Conservation (phyloP, 2,797 vertebrate species). For the Parauchenoglanis punctatus region DNA sequence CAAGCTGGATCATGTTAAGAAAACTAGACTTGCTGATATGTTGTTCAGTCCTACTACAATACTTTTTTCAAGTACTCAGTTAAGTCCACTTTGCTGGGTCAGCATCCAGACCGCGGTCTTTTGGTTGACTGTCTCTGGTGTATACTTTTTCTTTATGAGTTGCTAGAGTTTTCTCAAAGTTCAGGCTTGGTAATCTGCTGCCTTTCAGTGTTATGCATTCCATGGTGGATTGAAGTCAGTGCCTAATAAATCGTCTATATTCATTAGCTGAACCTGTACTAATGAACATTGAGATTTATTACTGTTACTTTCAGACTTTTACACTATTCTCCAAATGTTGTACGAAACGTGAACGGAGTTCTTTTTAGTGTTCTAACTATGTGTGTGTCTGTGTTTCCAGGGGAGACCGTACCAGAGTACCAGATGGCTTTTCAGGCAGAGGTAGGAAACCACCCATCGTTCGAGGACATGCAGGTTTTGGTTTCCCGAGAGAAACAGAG, state of each 20-base stretch:
- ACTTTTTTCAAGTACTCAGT: neutral
- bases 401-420: slow-evolving; percentile 86
- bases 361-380: neutral
- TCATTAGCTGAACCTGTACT: neutral
- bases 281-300: neutral
- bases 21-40: neutral
- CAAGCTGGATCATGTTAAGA: neutral
- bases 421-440: slow-evolving; percentile 94
- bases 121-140: neutral
- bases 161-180: neutral
- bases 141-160: neutral
- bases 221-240: neutral
- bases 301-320: neutral
- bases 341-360: neutral
- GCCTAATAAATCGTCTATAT: neutral
- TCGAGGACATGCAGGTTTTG: slow-evolving; percentile 95
- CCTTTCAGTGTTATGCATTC: neutral
- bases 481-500: slow-evolving; percentile 90
- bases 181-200: neutral
- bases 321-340: neutral
- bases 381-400: slow-evolving; percentile 65
- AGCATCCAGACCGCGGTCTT: neutral
- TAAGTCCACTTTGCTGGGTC: neutral
- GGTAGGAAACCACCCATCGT: slow-evolving; percentile 91
- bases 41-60: neutral